Conservation (phyloP, 2,797 vertebrate genomes). For the Paratrypauchen microcephalus region DNA sequence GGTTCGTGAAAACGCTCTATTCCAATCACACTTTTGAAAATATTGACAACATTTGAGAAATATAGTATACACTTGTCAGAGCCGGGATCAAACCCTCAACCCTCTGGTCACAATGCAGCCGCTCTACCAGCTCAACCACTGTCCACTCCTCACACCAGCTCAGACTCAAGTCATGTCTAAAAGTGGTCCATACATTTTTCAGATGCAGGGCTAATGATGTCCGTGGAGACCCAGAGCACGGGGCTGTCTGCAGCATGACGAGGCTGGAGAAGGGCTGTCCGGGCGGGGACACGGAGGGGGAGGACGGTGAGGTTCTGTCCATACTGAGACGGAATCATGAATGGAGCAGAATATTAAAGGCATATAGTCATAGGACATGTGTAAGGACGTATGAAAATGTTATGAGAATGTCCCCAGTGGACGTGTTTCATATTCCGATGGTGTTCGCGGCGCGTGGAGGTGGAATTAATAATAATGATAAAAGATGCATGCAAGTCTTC, state of each 20-base stretch:
- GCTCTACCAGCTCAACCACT: conserved; percentile 1
- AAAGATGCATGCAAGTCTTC: background rate
- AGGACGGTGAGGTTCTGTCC: background rate
- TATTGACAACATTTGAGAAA: too few species aligned
- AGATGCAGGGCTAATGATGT: conserved; percentile 67
- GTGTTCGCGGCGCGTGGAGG: background rate
- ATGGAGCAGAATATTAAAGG: background rate
- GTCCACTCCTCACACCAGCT: conserved; percentile 26
- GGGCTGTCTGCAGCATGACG: conserved; percentile 54
- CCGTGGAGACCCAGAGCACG: conserved; percentile 51
- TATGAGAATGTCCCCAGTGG: background rate
- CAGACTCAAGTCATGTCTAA: conserved; percentile 46
- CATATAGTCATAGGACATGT: background rate
- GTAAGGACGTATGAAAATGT: background rate
- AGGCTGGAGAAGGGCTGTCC: conserved; percentile 28
- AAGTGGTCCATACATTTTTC: conserved; percentile 44
- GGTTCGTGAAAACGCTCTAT: too few species aligned
- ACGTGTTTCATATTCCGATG: background rate
- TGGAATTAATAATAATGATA: conserved; percentile 4
- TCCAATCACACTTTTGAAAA: too few species aligned
- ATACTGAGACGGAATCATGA: background rate
- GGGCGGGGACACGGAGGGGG: conserved; percentile 18
- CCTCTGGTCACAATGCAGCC: background rate
- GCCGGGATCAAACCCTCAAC: background rate
- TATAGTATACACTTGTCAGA: too few species aligned